These are phyloP conservation scores for Paratilapia polleni DNA, from an alignment of 2,113 vertebrate species.

Conservation along the genomic window DNA sequence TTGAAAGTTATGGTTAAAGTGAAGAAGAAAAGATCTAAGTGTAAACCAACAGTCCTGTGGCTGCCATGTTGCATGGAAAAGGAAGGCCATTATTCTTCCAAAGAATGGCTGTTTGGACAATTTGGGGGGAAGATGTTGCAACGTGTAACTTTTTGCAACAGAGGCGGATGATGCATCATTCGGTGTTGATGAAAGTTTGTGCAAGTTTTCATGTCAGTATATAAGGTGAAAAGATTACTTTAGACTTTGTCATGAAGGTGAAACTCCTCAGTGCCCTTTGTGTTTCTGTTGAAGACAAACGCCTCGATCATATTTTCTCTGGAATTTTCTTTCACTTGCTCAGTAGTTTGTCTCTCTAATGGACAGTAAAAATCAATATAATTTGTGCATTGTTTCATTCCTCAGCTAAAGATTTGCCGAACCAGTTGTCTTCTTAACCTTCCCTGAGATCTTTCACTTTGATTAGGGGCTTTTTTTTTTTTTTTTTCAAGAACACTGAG, in stretches of 20 bases:
- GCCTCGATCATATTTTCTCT: background rate
- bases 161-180: background rate
- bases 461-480: background rate
- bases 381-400: background rate
- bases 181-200: background rate
- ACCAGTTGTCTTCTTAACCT: background rate
- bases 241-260: background rate
- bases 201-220: background rate
- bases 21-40: background rate
- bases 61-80: background rate
- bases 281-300: background rate
- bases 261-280: background rate
- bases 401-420: background rate
- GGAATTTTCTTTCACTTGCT: background rate
- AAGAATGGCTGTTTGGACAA: constrained; percentile 8
- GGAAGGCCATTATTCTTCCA: background rate
- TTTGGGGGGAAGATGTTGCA: background rate
- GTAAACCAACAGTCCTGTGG: background rate
- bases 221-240: background rate
- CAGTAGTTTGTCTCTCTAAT: background rate
- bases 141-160: background rate
- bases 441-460: background rate
- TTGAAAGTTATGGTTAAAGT: background rate
- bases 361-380: too few species aligned
- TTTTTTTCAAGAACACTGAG: background rate